Conservation (phyloP, 2,888 invertebrate species). For the Hedya salicella region DNA sequence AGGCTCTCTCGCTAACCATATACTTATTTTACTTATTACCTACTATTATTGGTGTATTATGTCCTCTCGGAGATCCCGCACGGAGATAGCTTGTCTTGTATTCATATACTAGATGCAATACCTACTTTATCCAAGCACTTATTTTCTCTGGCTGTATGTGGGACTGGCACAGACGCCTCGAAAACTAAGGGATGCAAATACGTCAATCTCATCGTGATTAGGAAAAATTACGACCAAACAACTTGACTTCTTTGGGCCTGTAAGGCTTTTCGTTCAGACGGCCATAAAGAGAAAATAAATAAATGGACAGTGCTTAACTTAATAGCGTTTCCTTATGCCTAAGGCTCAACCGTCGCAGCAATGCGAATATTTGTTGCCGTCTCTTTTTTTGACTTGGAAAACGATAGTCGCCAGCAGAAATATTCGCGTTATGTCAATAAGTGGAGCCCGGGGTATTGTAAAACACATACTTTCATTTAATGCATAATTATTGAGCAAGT, state of each 20-base stretch:
- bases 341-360: neutral
- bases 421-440: too few species aligned
- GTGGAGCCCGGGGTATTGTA: neutral
- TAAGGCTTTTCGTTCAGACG: neutral
- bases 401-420: too few species aligned
- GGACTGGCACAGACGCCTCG: too few species aligned
- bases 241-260: too few species aligned
- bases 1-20: constrained; percentile 1
- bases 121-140: neutral
- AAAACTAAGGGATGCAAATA: too few species aligned
- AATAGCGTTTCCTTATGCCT: constrained; percentile 10
- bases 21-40: neutral
- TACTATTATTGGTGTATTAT: constrained; percentile 19
- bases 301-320: neutral
- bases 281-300: neutral
- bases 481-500: constrained; percentile 31
- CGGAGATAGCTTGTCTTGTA: constrained; percentile 4
- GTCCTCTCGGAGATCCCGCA: neutral
- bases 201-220: too few species aligned
- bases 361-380: too few species aligned
- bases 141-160: too few species aligned
- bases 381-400: too few species aligned
- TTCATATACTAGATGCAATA: neutral
- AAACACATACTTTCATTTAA: constrained; percentile 4
- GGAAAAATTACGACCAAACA: too few species aligned